phyloP scores from a whole-genome alignment of 1,140 invertebrate genomes.

The Samia ricini region DNA sequence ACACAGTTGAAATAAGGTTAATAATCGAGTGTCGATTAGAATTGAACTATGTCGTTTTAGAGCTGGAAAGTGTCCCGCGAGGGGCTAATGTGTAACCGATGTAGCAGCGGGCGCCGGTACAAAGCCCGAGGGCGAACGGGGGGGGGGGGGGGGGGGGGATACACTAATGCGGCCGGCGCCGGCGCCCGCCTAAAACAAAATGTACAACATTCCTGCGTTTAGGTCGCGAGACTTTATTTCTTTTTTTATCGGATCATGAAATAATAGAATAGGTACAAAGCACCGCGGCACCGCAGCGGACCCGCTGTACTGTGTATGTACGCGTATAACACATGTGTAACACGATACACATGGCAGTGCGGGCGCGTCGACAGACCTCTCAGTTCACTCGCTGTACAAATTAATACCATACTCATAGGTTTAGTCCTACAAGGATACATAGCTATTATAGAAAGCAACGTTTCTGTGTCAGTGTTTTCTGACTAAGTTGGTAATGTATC shows the following conservation, averaged over 20 bases:
- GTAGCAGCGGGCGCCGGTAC: conserved; percentile 19
- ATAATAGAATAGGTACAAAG: conserved; percentile 67
- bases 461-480: too few species aligned
- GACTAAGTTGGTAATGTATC: too few species aligned
- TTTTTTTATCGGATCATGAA: conserved; percentile 71
- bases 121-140: not conserved
- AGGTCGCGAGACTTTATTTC: conserved; percentile 60
- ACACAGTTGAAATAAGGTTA: not conserved
- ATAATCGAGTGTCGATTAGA: not conserved
- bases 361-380: too few species aligned
- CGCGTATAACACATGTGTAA: too few species aligned
- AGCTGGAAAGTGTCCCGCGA: not conserved
- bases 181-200: conserved; percentile 67
- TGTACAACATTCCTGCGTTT: conserved; percentile 70
- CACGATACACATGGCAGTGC: too few species aligned
- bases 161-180: conserved; percentile 70
- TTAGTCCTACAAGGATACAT: too few species aligned
- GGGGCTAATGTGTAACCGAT: conserved; percentile 61
- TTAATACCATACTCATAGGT: too few species aligned
- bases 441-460: too few species aligned
- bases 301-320: too few species aligned
- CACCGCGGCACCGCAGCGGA: conserved; percentile 25
- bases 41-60: not conserved
- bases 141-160: not conserved
- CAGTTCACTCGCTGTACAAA: too few species aligned